A percentile compares a stretch with the other conserved stretches of the same genome.
phyloP scores from a whole-genome alignment of 2,888 invertebrate genomes.

The Aphidius colemani region DNA sequence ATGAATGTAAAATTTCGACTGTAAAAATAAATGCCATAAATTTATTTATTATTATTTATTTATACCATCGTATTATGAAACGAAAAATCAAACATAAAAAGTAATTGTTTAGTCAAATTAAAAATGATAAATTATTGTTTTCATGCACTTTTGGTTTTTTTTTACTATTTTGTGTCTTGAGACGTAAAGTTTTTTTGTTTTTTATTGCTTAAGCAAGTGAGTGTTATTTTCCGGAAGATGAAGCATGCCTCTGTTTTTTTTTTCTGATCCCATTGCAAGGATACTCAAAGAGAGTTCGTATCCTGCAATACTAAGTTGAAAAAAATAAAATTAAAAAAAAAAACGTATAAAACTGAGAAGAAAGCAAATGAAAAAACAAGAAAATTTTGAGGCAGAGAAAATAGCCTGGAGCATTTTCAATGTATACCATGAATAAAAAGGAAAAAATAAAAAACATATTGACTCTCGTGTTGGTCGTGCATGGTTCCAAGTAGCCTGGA shows the following conservation, averaged over 20 bases:
- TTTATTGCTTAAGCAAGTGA: background rate
- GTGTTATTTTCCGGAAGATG: constrained; percentile 6
- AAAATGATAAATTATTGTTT: too few relatives aligned
- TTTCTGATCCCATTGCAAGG: constrained; percentile 21
- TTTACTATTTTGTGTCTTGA: background rate
- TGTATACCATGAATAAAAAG: background rate
- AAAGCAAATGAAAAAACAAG: background rate
- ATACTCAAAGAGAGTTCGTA: constrained; percentile 16
- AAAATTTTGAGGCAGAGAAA: background rate
- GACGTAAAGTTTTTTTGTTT: constrained; percentile 15
- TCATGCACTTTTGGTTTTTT: too few relatives aligned
- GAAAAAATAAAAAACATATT: constrained; percentile 17
- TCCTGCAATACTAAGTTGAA: constrained; percentile 1
- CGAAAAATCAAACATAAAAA: too few relatives aligned
- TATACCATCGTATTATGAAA: too few relatives aligned
- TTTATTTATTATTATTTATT: too few relatives aligned
- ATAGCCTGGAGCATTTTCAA: too few relatives aligned
- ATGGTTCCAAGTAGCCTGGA: background rate
- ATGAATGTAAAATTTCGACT: too few relatives aligned
- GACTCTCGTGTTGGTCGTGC: constrained; percentile 7
- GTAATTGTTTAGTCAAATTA: too few relatives aligned
- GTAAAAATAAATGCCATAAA: too few relatives aligned
- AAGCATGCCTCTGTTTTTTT: constrained; percentile 18
- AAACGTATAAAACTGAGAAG: background rate
- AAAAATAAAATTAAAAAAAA: constrained; percentile 4